Base-by-base conservation (phyloP, 2,888 invertebrate genomes). In the Anoncus sp. region DNA sequence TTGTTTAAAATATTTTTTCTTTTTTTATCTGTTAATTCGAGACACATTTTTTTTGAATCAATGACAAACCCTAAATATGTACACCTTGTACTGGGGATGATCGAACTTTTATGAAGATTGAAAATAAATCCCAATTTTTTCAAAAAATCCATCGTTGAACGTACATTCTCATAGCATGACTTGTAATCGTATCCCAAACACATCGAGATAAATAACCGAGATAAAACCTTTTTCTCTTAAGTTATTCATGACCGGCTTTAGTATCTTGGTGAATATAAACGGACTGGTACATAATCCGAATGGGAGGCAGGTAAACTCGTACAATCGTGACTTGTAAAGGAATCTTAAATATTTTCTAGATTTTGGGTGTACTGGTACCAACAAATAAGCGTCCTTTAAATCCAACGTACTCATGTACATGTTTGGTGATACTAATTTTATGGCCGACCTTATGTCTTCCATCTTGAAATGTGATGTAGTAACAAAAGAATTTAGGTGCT, bases 391-490 rank as follows among this genome's bases (percentile, higher is more conserved):
- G 20, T 53, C 66, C 31, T 66, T 80, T 79, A 27, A 31, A 31
- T 38, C 51, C n/a, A 62, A n/a, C 5, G 18, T 9, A 3, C 40
- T 10, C 49, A 57, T 57, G 16, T 16, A 71, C 9, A 6, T 20
- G 16, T 16, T n/a, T 9, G 12, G 1, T 12, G 20, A 79, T 74
- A 20, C 14, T 20, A 40, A 12, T 24, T 38, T 9, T 3, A 7
- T 18, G 2, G 79, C 81, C 10, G 82, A 78, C 45, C 79, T 75
- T 43, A 75, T 76, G 60, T 84, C 83, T 49, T 85, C 83, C 27
- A 85, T 71, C 66, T 85, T 83, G 67, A 85, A 85, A 71, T 84
- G 85, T 24, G 71, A 38, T 2, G 77, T 66, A 3, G 18, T 9
- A 14, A 85, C 60, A 49, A 71, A 83, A 45, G 75, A 66, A 55